A percentile compares a stretch with the other conserved stretches of the same genome.
phyloP scores from a whole-genome alignment of 37 sponge, comb jelly and placozoan species.

The Hexactinellida sp. region DNA sequence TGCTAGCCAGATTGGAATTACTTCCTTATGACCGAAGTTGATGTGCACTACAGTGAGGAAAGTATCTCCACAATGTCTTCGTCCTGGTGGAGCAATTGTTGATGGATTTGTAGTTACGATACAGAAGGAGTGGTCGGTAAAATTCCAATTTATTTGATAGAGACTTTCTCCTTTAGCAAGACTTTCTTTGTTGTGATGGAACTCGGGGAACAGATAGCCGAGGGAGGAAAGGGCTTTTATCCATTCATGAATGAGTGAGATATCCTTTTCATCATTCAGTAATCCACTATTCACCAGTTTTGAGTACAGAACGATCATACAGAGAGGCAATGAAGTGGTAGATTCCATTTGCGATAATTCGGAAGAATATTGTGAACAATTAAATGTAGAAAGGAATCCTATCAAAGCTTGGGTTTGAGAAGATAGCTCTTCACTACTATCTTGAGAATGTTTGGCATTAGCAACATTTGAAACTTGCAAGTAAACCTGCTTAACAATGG shows the following conservation, averaged over 20 bases:
- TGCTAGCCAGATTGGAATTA: not conserved
- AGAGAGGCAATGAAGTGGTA: not conserved
- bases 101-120: not conserved
- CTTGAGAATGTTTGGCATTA: not conserved
- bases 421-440: not conserved
- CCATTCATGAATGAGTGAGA: not conserved
- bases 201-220: not conserved
- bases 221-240: not conserved
- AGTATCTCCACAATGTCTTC: not conserved
- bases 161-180: not conserved
- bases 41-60: not conserved
- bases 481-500: not conserved
- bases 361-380: not conserved
- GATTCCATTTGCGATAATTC: not conserved
- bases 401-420: not conserved
- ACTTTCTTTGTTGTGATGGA: not conserved
- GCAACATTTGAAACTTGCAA: not conserved
- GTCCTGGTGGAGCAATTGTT: not conserved
- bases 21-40: not conserved
- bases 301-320: not conserved
- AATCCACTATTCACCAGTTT: not conserved
- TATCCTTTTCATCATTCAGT: not conserved
- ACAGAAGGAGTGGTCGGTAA: not conserved
- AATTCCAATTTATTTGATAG: not conserved
- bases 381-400: not conserved